Base-by-base conservation (phyloP, 1,140 invertebrate species). In the Apis laboriosa region DNA sequence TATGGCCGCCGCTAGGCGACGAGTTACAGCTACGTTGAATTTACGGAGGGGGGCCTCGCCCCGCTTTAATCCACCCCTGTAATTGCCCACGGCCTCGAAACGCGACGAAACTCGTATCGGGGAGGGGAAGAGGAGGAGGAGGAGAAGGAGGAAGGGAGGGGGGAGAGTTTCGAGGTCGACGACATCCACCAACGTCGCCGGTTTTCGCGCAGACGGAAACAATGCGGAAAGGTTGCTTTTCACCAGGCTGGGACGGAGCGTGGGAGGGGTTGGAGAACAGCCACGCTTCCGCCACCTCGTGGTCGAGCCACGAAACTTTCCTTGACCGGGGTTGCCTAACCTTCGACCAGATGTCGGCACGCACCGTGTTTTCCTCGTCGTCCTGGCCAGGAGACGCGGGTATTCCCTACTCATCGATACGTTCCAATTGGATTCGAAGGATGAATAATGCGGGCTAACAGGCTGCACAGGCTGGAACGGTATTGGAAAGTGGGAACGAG, bases 271-370 rank as follows among this genome's bases (percentile, higher is more conserved):
- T 75, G 82, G 66, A 77, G 80, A 89, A 85, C 34, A 60, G 43
- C 49, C 34, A 34, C 58, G 12, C 34, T 61, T 53, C 34, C 72
- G 88, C 85, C 87, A 89, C 61, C 88, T 83, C 1, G 51, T 19
- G 74, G 72, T 4, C 0, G 13, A 34, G 0, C 15, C 21, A 13
- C 19, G 72, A 89, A 89, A 86, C 82, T 71, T 12, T 5, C 12
- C 43, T 43, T 5, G 9, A 9, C 21, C 0, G 1, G 53, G 86
- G 72, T 88, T 88, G 55, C 72, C 5, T 9, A 11, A n/a, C 3
- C 15, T 19, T 51, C 9, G 72, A 13, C 5, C 58, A 88, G 87
- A 88, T 88, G 87, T 75, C 87, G 73, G 49, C 67, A 88, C 79
- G 12, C 19, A 55, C 24, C 60, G 67, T 19, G 51, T 83, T 83